Base-by-base conservation (phyloP, 2,113 vertebrate species). In the Phaethornis superciliosus region DNA sequence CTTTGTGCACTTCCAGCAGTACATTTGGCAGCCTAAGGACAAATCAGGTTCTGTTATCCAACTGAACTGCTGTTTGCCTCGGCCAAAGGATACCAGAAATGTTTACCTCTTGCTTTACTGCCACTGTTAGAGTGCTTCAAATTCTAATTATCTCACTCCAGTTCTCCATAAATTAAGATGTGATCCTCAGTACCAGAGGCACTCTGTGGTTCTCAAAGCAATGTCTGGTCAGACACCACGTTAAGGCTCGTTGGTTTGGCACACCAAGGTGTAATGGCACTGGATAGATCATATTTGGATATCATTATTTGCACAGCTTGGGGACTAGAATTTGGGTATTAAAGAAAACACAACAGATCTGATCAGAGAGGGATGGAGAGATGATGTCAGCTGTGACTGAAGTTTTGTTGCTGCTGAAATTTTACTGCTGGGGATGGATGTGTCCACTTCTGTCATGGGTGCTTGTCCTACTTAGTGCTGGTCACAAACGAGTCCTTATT, bases 171-270 rank as follows among this genome's bases (percentile, higher is more conserved):
- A 22, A 9, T n/a, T n/a, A 52, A 78, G 37, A 28, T 22, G 17
- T 85, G 70, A 65, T 65, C 32, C 42, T 77, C 2, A 2, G 18
- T 62, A 26, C 32, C 51, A 72, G 81, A 51, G 28, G 22, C 55
- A 19, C 27, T 76, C 26, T 56, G 44, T 19, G n/a, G 46, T 49
- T 70, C 28, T 44, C 69, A 90, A 70, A 28, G 27, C 21, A 28
- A 1, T 49, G 15, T 19, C 44, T 59, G 17, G 2, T 78, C 42
- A 54, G 33, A 20, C 21, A 4, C 9, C 8, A 6, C 0, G 0
- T 58, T 54, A 23, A 28, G 42, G 68, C 49, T 40, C 5, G 1
- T 54, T 5, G 5, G 7, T 0, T 0, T 27, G 54, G 33, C 49
- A 69, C 40, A 30, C 47, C 32, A 75, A 82, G 26, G 8, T 91